These are phyloP conservation scores for Rhinoptilus africanus DNA, from an alignment of 2,113 vertebrate genomes.

Conservation along the genomic window DNA sequence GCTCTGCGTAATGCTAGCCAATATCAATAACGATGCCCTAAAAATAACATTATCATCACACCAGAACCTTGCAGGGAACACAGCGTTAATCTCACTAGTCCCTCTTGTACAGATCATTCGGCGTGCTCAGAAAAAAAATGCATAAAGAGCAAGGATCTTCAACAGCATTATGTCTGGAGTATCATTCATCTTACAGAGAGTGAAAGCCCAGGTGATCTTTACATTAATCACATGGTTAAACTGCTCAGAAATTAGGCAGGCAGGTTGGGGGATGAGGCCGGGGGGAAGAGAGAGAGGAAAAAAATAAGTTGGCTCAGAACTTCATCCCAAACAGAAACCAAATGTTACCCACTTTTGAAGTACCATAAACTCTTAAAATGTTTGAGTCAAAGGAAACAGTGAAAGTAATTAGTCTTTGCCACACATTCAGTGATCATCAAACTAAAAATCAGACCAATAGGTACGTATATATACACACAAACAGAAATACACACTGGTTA, in stretches of 20 bases:
- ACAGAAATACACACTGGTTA: background rate
- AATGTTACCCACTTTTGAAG: background rate
- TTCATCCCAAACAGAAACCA: slow-evolving; percentile 23
- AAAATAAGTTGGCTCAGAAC: background rate
- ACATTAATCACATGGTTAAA: background rate
- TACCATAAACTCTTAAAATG: background rate
- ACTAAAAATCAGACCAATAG: background rate
- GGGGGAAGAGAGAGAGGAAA: background rate
- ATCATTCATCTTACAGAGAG: background rate
- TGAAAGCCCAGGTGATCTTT: background rate
- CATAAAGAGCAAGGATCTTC: background rate
- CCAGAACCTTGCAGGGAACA: background rate
- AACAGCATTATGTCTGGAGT: background rate
- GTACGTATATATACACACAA: background rate
- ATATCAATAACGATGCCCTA: slow-evolving; percentile 9
- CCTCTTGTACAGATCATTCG: background rate
- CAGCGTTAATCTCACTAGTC: background rate
- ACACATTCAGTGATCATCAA: background rate
- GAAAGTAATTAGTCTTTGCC: background rate
- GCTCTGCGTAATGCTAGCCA: slow-evolving; percentile 35
- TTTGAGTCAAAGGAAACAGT: background rate
- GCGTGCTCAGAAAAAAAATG: background rate
- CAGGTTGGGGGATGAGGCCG: background rate
- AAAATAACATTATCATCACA: slow-evolving; percentile 40
- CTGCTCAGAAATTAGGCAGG: background rate